phyloP scores from a whole-genome alignment of 2,888 invertebrate species.

The Drosophila mettleri region DNA sequence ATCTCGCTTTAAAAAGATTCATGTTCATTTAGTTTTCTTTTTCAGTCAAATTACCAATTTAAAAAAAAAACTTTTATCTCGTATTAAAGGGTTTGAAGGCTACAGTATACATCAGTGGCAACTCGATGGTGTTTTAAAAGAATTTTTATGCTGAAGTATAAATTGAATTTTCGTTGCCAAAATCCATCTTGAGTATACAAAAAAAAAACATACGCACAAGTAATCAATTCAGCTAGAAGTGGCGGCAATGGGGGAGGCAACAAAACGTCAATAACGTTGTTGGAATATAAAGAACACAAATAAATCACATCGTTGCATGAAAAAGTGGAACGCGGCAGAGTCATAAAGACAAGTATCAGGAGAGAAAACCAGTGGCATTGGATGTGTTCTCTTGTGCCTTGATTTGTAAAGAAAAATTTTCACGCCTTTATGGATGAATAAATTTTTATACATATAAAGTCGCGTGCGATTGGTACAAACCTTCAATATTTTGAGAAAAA shows the following conservation, averaged over 20 bases:
- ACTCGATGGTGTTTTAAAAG: constrained; percentile 51
- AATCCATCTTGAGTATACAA: constrained; percentile 47
- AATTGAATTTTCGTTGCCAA: constrained; percentile 60
- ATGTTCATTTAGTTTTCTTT: constrained; percentile 11
- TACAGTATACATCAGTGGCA: constrained; percentile 3
- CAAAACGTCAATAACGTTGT: constrained; percentile 58
- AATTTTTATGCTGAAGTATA: constrained; percentile 46
- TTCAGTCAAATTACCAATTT: constrained; percentile 17
- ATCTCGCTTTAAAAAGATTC: not conserved
- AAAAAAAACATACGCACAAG: constrained; percentile 35
- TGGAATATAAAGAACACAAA: constrained; percentile 71
- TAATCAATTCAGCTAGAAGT: constrained; percentile 59
- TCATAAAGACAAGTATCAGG: constrained; percentile 61
- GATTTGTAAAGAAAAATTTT: constrained; percentile 61
- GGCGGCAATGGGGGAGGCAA: constrained; percentile 16
- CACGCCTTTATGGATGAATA: constrained; percentile 75
- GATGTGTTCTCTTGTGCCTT: constrained; percentile 23
- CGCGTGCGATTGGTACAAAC: constrained; percentile 15
- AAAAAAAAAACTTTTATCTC: constrained; percentile 1
- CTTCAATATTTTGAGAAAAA: constrained; percentile 53
- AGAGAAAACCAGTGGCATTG: constrained; percentile 3
- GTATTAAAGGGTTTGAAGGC: constrained; percentile 10
- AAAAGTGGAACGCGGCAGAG: constrained; percentile 57
- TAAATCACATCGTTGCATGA: constrained; percentile 67
- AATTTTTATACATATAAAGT: constrained; percentile 65